These are phyloP conservation scores for Ambastaia sidthimunki DNA, from an alignment of 2,797 vertebrate species.

Conservation along the genomic window DNA sequence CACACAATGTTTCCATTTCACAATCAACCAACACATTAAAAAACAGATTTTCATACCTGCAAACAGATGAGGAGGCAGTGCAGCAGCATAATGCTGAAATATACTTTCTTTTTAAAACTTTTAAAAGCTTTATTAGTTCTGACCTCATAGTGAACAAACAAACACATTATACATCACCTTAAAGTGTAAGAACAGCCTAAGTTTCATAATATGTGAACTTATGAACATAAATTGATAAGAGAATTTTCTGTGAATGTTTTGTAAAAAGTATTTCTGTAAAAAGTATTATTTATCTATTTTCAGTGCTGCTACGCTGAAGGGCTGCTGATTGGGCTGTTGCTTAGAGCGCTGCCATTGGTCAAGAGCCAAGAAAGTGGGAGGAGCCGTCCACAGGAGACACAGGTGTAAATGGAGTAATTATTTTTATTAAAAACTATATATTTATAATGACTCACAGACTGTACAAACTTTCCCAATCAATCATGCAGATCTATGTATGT, in stretches of 20 bases:
- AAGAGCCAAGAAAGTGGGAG: slow-evolving; percentile 50
- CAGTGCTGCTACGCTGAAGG: slow-evolving; percentile 90
- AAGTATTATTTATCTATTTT: slow-evolving; percentile 68
- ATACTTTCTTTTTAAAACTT: background rate
- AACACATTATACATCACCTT: no score
- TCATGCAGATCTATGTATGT: slow-evolving; percentile 54
- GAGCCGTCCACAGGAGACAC: slow-evolving; percentile 54
- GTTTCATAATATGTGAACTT: no score
- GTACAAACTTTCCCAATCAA: slow-evolving; percentile 38
- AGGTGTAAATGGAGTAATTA: slow-evolving; percentile 57
- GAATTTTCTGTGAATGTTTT: background rate
- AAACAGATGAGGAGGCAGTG: slow-evolving; percentile 76
- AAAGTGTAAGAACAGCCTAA: no score
- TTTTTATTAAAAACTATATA: slow-evolving; percentile 71
- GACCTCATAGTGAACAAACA: no score
- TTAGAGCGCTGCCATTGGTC: slow-evolving; percentile 73
- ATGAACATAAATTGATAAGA: no score
- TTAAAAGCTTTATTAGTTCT: background rate
- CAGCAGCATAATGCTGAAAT: background rate
- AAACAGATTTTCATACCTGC: slow-evolving; percentile 78
- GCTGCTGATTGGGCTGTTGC: slow-evolving; percentile 80
- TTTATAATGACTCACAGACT: slow-evolving; percentile 70
- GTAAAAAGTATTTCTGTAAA: background rate
- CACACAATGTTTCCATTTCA: background rate
- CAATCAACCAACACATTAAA: background rate